Base-by-base conservation (phyloP, 1,140 invertebrate species). In the Drosophila sp. region DNA sequence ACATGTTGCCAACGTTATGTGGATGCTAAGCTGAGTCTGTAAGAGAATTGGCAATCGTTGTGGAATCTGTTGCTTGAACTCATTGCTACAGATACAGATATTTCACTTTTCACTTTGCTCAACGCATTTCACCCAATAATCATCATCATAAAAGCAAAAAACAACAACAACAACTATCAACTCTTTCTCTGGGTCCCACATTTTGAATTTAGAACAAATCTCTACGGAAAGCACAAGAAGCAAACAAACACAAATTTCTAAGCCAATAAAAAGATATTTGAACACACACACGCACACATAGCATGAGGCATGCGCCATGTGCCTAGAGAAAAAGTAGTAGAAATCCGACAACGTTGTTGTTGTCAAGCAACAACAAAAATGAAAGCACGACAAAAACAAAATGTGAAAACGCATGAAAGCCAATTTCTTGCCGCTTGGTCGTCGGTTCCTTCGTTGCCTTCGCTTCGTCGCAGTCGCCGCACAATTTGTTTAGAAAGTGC, bases 401-500 rank as follows among this genome's bases (percentile, higher is more conserved):
- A 89, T 89, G 83, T 89, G 84, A 89, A 87, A 87, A 87, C 83
- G 79, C 83, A 89, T 89, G 83, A 87, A 89, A 87, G 83, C 83
- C 83, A 84, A 79, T 84, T 82, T 82, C 72, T 79, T 72, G 59
- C 54, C 57, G 36, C 53, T 50, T 27, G 7, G 45, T 38, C 21
- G 18, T 56, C 38, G 25, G 21, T 51, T 63, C 50, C 32, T 48
- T 71, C 65, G 64, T 57, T 72, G 72, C 70, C 50, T 71, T 53
- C 67, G 58, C 65, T 71, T 70, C 40, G 70, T 72, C 71, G 36
- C 72, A 63, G 74, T 74, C 58, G 72, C 62, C 74, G 80, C 78
- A 86, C 86, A 89, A 86, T 90, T 90, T 90, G 86, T 90, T 87
- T 90, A 90, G 86, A 90, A 90, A 90, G 86, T 90, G 86, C 86